Evolutionary conservation across 2,888 invertebrate species (phyloP).

Genomic region (Neria commutata): DNA sequence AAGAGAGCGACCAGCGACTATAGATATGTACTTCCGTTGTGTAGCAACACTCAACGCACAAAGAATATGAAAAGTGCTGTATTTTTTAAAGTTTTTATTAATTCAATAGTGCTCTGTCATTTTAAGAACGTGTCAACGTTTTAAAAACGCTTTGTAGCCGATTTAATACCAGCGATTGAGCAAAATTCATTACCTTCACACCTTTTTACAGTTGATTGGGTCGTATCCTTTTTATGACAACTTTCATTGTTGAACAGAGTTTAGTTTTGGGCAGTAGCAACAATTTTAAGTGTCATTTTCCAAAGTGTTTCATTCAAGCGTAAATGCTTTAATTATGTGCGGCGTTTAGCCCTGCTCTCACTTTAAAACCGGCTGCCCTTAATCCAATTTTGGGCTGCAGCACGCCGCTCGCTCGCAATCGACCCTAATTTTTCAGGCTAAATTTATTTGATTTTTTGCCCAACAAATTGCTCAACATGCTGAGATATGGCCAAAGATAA

Average conservation of each 20-base stretch:
- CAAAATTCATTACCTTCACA: no score
- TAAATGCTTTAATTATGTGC: slow-evolving; percentile 44
- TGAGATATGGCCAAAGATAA: not conserved
- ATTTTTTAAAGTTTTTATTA: no score
- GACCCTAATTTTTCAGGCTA: not conserved
- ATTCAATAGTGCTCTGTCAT: no score
- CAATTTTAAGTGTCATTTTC: no score
- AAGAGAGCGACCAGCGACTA: not conserved
- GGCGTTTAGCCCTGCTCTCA: not conserved
- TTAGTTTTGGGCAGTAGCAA: no score
- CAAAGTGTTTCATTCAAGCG: slow-evolving; percentile 49
- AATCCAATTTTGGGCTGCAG: not conserved
- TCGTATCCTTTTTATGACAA: no score
- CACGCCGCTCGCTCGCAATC: not conserved
- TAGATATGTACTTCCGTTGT: no score
- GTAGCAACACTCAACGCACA: no score
- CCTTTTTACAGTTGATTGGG: no score
- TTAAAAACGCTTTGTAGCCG: not conserved
- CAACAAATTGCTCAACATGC: not conserved
- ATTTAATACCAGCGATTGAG: no score
- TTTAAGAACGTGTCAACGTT: not conserved
- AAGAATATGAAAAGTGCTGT: no score
- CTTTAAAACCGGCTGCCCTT: not conserved
- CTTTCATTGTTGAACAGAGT: no score
- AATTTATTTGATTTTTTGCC: not conserved